A percentile compares a stretch with the other conserved stretches of the same genome.
Evolutionary conservation across 92 coral and sea anemone genomes (phyloP).

Genomic region (Phenganax marumi): DNA sequence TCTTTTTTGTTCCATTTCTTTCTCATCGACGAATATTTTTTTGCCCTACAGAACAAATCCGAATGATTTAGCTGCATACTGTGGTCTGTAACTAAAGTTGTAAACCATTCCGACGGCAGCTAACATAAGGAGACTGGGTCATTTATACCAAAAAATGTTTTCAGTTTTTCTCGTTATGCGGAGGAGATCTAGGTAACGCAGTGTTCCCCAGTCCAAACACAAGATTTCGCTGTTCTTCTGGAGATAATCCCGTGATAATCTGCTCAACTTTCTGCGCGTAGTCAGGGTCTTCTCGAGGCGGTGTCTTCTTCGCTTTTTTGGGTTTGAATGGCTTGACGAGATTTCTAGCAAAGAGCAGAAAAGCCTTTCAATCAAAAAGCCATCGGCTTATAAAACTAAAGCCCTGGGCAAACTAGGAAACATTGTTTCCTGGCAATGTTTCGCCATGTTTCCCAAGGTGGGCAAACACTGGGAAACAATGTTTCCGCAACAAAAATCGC

Average conservation of each 20-base stretch:
- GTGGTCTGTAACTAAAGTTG: no score
- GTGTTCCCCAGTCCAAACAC: slow-evolving; percentile 16
- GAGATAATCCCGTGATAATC: slow-evolving; percentile 71
- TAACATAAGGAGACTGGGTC: no score
- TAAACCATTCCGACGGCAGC: no score
- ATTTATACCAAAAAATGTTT: background rate
- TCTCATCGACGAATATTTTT: no score
- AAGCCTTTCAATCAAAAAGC: background rate
- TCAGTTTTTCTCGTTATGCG: background rate
- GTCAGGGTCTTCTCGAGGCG: slow-evolving; percentile 67
- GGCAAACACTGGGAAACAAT: no score
- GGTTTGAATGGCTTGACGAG: slow-evolving; percentile 78
- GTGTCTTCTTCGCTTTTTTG: slow-evolving; percentile 54
- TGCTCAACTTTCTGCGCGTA: slow-evolving; percentile 88
- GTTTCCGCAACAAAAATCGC: no score
- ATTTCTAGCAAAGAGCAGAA: slow-evolving; percentile 49
- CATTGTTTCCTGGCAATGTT: no score
- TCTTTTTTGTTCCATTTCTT: no score
- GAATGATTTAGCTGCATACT: no score
- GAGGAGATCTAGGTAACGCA: slow-evolving; percentile 18
- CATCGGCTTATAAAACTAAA: background rate
- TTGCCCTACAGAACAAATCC: no score
- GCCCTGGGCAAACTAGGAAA: no score
- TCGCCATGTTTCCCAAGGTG: no score
- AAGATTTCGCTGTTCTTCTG: slow-evolving; percentile 50